Conservation (phyloP, 1,140 invertebrate genomes). For the Bombyx mandarina region DNA sequence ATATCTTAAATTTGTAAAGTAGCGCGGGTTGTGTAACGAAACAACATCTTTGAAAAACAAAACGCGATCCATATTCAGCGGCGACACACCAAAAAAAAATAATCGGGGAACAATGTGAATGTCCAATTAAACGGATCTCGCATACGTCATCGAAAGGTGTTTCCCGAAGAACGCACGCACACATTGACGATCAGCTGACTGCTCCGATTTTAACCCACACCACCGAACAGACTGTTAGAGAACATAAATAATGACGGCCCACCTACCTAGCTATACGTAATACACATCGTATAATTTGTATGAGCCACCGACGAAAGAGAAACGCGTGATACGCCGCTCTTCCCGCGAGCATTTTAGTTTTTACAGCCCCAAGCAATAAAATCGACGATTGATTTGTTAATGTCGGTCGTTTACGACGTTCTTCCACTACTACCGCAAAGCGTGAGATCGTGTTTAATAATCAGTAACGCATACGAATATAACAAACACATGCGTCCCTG, state of each 20-base stretch:
- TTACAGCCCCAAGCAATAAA: slow-evolving; percentile 43
- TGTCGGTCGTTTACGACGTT: slow-evolving; percentile 45
- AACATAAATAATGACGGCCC: slow-evolving; percentile 71
- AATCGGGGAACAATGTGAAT: slow-evolving; percentile 61
- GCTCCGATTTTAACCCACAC: slow-evolving; percentile 69
- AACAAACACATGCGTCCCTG: slow-evolving; percentile 42
- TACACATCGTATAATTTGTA: slow-evolving; percentile 64
- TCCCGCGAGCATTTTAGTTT: slow-evolving; percentile 42
- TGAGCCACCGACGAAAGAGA: slow-evolving; percentile 48
- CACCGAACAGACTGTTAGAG: slow-evolving; percentile 60
- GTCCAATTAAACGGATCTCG: slow-evolving; percentile 66
- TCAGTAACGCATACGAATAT: slow-evolving; percentile 50
- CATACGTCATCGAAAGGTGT: slow-evolving; percentile 69
- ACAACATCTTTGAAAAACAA: background rate
- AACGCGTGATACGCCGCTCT: slow-evolving; percentile 54
- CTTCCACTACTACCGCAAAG: slow-evolving; percentile 17
- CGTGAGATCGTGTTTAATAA: slow-evolving; percentile 65
- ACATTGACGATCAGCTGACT: slow-evolving; percentile 61
- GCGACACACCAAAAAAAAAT: slow-evolving; percentile 33
- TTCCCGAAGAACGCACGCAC: slow-evolving; percentile 68
- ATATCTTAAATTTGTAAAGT: background rate
- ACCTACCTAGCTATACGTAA: slow-evolving; percentile 66
- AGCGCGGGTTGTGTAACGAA: background rate
- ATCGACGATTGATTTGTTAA: slow-evolving; percentile 30
- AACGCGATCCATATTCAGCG: slow-evolving; percentile 19